Conservation (phyloP, 2,888 invertebrate genomes). For the Unio pictorum region DNA sequence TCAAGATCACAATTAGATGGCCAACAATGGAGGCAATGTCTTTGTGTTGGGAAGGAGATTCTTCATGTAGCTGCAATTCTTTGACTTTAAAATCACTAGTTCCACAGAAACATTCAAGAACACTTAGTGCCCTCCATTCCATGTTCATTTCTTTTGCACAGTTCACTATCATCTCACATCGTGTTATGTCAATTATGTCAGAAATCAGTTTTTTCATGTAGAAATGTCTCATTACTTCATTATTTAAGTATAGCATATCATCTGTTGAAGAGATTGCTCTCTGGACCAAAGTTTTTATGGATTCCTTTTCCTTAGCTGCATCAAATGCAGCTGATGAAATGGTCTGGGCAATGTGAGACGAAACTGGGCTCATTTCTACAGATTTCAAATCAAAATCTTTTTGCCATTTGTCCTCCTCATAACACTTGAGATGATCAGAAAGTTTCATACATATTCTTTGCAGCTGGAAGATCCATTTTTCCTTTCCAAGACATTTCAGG, state of each 20-base stretch:
- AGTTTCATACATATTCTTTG: too few relatives aligned
- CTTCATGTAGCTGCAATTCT: slow-evolving; percentile 8
- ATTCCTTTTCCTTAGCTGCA: background rate
- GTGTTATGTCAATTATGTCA: slow-evolving; percentile 9
- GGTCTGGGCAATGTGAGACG: background rate
- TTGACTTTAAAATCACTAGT: slow-evolving; percentile 12
- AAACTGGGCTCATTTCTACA: slow-evolving; percentile 10
- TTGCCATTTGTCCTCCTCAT: slow-evolving; percentile 4
- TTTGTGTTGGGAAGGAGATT: slow-evolving; percentile 6
- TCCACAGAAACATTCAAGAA: slow-evolving; percentile 16
- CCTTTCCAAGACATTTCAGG: slow-evolving; percentile 7
- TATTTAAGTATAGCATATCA: slow-evolving; percentile 4
- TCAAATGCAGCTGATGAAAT: background rate
- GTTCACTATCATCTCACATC: slow-evolving; percentile 5
- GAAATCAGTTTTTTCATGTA: slow-evolving; percentile 11
- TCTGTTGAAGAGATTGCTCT: background rate
- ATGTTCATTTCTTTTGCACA: background rate
- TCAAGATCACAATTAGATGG: background rate
- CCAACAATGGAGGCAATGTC: slow-evolving; percentile 11
- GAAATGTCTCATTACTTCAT: slow-evolving; percentile 10
- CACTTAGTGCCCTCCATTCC: background rate
- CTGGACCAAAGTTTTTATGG: background rate
- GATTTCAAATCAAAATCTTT: background rate
- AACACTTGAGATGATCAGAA: background rate
- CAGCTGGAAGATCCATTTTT: background rate